These are phyloP conservation scores for Podotricha telesiphe DNA, from an alignment of 2,888 invertebrate species.

Conservation along the genomic window DNA sequence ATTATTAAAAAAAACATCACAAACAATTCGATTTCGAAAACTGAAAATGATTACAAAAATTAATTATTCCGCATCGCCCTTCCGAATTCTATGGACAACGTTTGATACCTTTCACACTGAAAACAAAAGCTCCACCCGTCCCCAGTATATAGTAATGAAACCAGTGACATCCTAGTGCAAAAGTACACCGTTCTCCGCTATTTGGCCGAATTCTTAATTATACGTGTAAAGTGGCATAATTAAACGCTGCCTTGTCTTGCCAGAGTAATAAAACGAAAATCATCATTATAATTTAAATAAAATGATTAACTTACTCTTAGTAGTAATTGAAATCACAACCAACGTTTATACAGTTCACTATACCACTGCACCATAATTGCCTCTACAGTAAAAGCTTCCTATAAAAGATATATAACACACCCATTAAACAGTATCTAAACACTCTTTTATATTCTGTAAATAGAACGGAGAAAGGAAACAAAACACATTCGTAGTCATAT, in stretches of 20 bases:
- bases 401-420: conserved; percentile 39
- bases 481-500: conserved; percentile 74
- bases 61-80: conserved; percentile 6
- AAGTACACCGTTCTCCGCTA: no score
- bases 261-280: no score
- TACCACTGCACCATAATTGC: neutral
- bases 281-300: no score
- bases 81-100: neutral
- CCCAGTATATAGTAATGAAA: neutral
- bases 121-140: neutral
- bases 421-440: conserved; percentile 58
- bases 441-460: conserved; percentile 69
- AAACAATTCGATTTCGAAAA: neutral
- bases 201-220: no score
- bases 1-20: neutral
- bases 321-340: no score
- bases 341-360: neutral
- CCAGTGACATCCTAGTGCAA: no score
- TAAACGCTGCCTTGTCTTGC: no score
- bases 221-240: no score
- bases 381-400: conserved; percentile 8
- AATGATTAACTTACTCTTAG: no score
- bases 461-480: conserved; percentile 65
- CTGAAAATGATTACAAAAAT: neutral
- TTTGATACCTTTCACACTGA: neutral